Base-by-base conservation (phyloP, 2,888 invertebrate species). In the Scelioninae gen. 1 region DNA sequence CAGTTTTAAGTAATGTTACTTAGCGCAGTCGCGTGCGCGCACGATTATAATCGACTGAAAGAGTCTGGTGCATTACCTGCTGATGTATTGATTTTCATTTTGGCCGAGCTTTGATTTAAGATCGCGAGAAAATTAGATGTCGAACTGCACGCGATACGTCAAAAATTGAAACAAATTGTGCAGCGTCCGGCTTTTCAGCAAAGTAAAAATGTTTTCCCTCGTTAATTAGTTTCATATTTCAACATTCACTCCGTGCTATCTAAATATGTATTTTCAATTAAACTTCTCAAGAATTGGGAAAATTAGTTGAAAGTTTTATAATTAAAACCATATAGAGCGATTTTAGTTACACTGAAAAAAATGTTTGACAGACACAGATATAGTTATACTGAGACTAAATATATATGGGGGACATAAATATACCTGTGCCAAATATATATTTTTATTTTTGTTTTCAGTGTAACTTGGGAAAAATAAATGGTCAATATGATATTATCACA, bases 71-170 rank as follows among this genome's bases (percentile, higher is more conserved):
- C n/a, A 51, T 55, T 62, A 6, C 45, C 40, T 31, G 7, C 29
- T 23, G 74, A 55, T 75, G 38, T 63, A 75, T 58, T 62, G 81
- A 75, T 81, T 75, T 75, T 63, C 75, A 58, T 81, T 81, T 68
- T 34, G 38, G 32, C 38, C 11, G 56, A 29, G 34, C 45, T 69
- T 75, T 75, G 75, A 69, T 74, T 81, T 68, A 81, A 56, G 69
- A 62, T 63, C 69, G 47, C 63, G 58, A 40, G 69, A 75, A 68
- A 81, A 81, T 81, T 81, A 56, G 74, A 69, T 65, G 68, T 75
- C 81, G 63, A 81, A 75, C 47, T 62, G 60, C 75, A 80, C 69
- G 74, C 79, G 79, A 80, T 80, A 62, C 45, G 66, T 74, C 74
- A 66, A 65, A 68, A 68, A 62, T 68, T 66, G 68, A 74, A 80